A percentile compares a stretch with the other conserved stretches of the same genome.
Conservation (phyloP, 2,888 invertebrate genomes). For the Norana najaformis region DNA sequence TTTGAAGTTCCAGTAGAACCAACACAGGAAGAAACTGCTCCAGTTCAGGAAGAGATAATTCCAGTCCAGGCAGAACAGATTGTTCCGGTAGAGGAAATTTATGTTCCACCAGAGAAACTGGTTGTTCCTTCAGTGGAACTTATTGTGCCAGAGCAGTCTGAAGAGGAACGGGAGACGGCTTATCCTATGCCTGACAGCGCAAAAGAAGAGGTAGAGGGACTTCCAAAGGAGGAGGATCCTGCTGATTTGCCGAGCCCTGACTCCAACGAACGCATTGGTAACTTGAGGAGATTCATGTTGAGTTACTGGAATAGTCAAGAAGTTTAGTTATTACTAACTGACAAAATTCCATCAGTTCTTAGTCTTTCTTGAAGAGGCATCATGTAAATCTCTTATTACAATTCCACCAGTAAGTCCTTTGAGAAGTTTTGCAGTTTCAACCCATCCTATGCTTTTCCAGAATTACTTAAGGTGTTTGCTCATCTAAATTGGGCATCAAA, state of each 20-base stretch:
- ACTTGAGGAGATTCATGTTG: background rate
- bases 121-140: background rate
- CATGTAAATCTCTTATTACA: too few species aligned
- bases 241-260: background rate
- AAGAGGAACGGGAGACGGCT: background rate
- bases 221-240: slow-evolving; percentile 21
- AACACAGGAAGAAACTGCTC: background rate
- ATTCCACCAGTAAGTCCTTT: too few species aligned
- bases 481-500: too few species aligned
- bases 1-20: background rate
- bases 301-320: background rate
- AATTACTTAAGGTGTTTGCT: too few species aligned
- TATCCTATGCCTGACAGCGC: background rate
- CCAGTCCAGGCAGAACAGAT: background rate
- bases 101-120: background rate
- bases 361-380: background rate
- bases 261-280: background rate
- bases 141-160: background rate
- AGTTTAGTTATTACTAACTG: background rate
- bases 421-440: background rate
- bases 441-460: background rate
- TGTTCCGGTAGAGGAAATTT: background rate
- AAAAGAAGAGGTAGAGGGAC: background rate
- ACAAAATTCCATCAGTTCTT: background rate
- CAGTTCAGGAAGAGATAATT: background rate